Percentiles rank a stretch among this genome's conserved stretches.
These are phyloP conservation scores for Echinarachnius parma DNA, from an alignment of 53 echinoderm and acorn worm genomes.

Conservation along the genomic window DNA sequence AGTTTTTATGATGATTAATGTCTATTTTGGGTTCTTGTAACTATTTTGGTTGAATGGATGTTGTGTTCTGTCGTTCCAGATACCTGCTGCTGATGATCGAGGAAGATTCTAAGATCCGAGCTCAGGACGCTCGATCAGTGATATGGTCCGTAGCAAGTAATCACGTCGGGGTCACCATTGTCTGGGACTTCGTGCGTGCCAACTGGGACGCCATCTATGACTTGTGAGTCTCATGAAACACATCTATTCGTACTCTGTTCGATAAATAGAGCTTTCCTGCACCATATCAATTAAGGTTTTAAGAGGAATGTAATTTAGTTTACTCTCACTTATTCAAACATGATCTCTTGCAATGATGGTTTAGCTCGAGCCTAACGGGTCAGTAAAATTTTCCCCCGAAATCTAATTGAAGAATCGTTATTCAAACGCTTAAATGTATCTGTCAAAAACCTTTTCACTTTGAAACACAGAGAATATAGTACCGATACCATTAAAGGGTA, in stretches of 20 bases:
- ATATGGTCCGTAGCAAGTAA: neutral
- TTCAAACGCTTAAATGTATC: too few species aligned
- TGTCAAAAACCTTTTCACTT: too few species aligned
- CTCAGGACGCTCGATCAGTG: neutral
- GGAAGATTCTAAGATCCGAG: neutral
- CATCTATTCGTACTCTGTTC: neutral
- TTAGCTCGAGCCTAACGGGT: too few species aligned
- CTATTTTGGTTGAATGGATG: neutral
- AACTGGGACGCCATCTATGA: slow-evolving; percentile 11
- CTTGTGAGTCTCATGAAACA: neutral
- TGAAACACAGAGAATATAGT: too few species aligned
- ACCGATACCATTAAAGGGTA: too few species aligned
- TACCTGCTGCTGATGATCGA: neutral
- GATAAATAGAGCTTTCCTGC: neutral
- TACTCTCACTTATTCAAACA: too few species aligned
- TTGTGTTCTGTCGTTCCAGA: neutral
- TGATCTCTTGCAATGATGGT: too few species aligned
- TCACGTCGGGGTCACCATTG: slow-evolving; percentile 2
- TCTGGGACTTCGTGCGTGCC: slow-evolving; percentile 22
- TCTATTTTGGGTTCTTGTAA: too few species aligned
- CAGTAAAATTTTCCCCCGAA: too few species aligned
- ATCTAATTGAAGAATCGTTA: too few species aligned
- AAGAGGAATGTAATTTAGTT: neutral
- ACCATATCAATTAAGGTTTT: too few species aligned
- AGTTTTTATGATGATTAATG: too few species aligned